Conservation (phyloP, 2,113 vertebrate genomes). For the Salvelinus alpinus region DNA sequence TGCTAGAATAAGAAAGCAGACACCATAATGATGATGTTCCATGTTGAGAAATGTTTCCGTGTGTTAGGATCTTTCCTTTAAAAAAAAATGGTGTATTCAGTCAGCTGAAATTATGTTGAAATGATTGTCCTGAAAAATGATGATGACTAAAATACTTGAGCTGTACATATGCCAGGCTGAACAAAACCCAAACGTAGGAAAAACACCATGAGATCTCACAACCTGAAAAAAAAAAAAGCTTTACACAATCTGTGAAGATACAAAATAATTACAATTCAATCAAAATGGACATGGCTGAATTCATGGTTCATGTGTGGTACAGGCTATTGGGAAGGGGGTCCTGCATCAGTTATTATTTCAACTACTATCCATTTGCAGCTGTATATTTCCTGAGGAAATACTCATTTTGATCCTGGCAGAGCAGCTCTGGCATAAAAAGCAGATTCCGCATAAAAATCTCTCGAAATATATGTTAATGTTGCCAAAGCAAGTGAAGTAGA, state of each 20-base stretch:
- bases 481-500: too few species aligned
- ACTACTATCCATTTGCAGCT: slow-evolving; percentile 57
- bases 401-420: slow-evolving; percentile 51
- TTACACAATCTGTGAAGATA: background rate
- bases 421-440: slow-evolving; percentile 26
- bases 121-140: too few species aligned
- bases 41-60: background rate
- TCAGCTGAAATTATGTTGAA: background rate
- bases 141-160: background rate
- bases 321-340: background rate
- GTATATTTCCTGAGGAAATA: slow-evolving; percentile 67
- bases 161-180: too few species aligned
- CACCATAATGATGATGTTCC: slow-evolving; percentile 22
- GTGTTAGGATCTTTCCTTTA: background rate
- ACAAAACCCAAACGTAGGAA: background rate
- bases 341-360: slow-evolving; percentile 54
- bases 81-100: background rate
- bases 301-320: background rate
- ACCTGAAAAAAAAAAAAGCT: background rate
- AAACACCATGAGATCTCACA: background rate
- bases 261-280: background rate
- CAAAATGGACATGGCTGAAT: background rate
- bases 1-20: slow-evolving; percentile 21
- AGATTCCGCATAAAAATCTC: too few species aligned
- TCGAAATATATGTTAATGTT: too few species aligned